phyloP scores from a whole-genome alignment of 2,797 vertebrate species.

The Chelon labrosus region DNA sequence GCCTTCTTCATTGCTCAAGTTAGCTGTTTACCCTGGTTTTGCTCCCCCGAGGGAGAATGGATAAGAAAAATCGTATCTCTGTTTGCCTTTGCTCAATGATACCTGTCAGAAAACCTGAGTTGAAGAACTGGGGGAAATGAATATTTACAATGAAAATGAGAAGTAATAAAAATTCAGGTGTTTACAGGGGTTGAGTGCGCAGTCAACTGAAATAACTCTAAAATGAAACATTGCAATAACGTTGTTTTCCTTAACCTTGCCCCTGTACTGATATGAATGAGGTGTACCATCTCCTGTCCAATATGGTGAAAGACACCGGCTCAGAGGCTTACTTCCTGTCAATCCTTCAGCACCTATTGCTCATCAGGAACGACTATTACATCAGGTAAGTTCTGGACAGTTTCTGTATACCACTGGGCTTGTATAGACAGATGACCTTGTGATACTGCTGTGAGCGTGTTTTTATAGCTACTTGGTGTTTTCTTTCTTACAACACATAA shows the following conservation, averaged over 20 bases:
- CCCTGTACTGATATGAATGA: slow-evolving; percentile 92
- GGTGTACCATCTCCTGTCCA: slow-evolving; percentile 96
- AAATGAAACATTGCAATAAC: not conserved
- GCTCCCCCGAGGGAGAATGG: slow-evolving; percentile 59
- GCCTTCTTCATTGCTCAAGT: slow-evolving; percentile 64
- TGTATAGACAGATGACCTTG: slow-evolving; percentile 25
- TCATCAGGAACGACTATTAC: slow-evolving; percentile 98
- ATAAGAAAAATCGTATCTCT: slow-evolving; percentile 68
- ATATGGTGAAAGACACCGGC: slow-evolving; percentile 95
- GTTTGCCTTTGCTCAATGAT: slow-evolving; percentile 72
- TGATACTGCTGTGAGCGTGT: slow-evolving; percentile 6
- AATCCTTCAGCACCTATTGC: slow-evolving; percentile 96
- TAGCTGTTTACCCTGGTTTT: slow-evolving; percentile 69
- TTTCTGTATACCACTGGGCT: slow-evolving; percentile 4
- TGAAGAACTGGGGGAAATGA: slow-evolving; percentile 40
- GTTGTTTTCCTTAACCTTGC: slow-evolving; percentile 85
- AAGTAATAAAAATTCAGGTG: slow-evolving; percentile 34
- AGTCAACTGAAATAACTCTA: slow-evolving; percentile 8
- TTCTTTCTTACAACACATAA: not conserved
- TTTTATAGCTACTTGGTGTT: not conserved
- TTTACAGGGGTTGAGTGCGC: slow-evolving; percentile 30
- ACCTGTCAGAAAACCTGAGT: slow-evolving; percentile 69
- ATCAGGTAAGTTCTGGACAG: slow-evolving; percentile 87
- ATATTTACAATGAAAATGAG: slow-evolving; percentile 32
- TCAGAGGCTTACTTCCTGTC: slow-evolving; percentile 95